These are phyloP conservation scores for Scelioninae gen. 2 DNA, from an alignment of 2,888 invertebrate species.

Conservation along the genomic window DNA sequence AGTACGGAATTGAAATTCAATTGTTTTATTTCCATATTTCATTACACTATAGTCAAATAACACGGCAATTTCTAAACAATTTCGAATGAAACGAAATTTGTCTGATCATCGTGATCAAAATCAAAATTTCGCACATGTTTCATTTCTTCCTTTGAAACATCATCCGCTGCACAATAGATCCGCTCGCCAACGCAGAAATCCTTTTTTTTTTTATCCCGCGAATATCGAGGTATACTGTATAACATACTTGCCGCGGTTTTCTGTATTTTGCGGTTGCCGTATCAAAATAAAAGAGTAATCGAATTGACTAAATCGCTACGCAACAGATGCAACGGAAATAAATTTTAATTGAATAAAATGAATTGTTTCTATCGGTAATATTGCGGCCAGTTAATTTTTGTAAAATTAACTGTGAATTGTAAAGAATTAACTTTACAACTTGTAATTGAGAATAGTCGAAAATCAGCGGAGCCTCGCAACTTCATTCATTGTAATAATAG, in stretches of 20 bases:
- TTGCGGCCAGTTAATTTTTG: conserved; percentile 6
- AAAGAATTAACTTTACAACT: conserved; percentile 21
- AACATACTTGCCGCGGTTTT: conserved; percentile 30
- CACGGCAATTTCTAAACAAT: neutral
- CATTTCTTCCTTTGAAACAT: conserved; percentile 18
- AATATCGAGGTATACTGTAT: conserved; percentile 14
- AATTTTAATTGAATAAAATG: conserved; percentile 31
- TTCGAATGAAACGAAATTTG: neutral
- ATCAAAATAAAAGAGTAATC: conserved; percentile 38
- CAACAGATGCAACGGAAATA: conserved; percentile 20
- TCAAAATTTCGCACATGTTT: conserved; percentile 9
- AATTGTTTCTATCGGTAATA: conserved; percentile 17
- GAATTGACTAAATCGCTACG: conserved; percentile 30
- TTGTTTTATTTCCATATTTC: too few relatives aligned
- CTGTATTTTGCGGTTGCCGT: conserved; percentile 27
- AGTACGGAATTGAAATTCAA: too few relatives aligned
- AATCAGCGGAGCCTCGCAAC: neutral
- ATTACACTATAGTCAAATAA: too few relatives aligned
- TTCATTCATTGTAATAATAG: neutral
- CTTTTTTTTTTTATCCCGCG: conserved; percentile 6
- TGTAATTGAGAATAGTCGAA: neutral
- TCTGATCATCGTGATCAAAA: conserved; percentile 14
- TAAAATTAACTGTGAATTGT: too few relatives aligned
- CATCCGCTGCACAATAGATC: neutral
- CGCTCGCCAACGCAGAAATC: neutral